Evolutionary conservation across 1,140 invertebrate species (phyloP).

Genomic region (Diorhabda carinulata): DNA sequence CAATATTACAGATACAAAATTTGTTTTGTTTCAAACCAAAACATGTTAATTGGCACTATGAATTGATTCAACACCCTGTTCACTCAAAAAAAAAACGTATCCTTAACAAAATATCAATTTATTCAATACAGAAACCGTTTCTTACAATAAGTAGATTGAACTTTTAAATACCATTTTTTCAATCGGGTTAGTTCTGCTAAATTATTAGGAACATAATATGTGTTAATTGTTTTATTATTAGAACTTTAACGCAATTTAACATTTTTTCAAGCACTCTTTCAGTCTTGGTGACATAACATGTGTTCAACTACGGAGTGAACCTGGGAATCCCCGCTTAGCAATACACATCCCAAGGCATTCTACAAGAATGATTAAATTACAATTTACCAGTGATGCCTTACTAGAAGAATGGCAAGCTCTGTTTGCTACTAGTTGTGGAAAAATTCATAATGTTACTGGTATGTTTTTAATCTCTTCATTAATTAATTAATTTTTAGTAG

Average conservation of each 20-base stretch:
- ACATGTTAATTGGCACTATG: no score
- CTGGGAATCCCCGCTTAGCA: constrained; percentile 66
- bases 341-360: constrained; percentile 65
- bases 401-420: constrained; percentile 83
- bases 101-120: no score
- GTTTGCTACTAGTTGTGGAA: constrained; percentile 56
- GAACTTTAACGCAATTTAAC: no score
- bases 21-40: no score
- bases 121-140: not conserved
- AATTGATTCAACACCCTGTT: no score
- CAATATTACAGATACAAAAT: no score
- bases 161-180: no score
- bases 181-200: no score
- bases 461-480: not conserved
- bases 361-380: constrained; percentile 58
- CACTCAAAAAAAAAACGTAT: no score
- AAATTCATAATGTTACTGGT: constrained; percentile 36
- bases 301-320: constrained; percentile 70
- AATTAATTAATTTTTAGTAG: no score
- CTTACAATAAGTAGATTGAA: not conserved
- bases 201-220: no score
- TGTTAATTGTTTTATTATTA: no score
- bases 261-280: constrained; percentile 54
- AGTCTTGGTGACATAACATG: constrained; percentile 68
- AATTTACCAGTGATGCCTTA: constrained; percentile 74